phyloP scores from a whole-genome alignment of 1,140 invertebrate species.

The Dolichoris vasculosae region DNA sequence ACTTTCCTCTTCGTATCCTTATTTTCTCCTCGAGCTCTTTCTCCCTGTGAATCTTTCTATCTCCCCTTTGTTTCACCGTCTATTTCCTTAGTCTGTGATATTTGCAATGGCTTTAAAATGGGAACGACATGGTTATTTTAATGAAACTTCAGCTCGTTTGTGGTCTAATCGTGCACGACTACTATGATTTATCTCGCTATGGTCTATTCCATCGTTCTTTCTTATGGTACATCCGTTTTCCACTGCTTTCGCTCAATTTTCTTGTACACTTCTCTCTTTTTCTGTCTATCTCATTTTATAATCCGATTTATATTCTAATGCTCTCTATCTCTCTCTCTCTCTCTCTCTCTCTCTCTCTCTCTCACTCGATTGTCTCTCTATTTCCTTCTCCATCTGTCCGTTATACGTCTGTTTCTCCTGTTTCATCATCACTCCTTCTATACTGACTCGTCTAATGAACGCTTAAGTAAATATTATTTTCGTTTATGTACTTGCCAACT shows the following conservation, averaged over 20 bases:
- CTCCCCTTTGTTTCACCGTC: constrained; percentile 20
- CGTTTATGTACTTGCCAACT: constrained; percentile 73
- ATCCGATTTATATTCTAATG: not conserved
- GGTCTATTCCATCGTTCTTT: not conserved
- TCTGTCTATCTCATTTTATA: constrained; percentile 38
- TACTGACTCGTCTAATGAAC: constrained; percentile 70
- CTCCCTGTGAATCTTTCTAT: not conserved
- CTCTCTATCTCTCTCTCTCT: not conserved
- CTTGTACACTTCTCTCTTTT: not conserved
- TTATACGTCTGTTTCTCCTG: constrained; percentile 20
- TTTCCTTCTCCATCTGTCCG: not conserved
- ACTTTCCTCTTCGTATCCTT: not conserved
- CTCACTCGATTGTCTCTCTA: not conserved
- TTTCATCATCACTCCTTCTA: constrained; percentile 35
- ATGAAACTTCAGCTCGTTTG: constrained; percentile 73
- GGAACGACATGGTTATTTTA: constrained; percentile 70
- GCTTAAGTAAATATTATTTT: constrained; percentile 74
- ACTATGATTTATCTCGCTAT: not conserved
- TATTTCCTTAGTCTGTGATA: not conserved
- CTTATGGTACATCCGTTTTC: no score
- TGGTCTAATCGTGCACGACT: constrained; percentile 55
- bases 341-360: not conserved
- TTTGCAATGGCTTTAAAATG: constrained; percentile 52
- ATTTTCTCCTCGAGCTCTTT: not conserved
- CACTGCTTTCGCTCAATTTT: not conserved